Evolutionary conservation across 2,888 invertebrate species (phyloP), one percentile per base, ranked within the genome.

Genomic region (Stenodera caucasica): DNA sequence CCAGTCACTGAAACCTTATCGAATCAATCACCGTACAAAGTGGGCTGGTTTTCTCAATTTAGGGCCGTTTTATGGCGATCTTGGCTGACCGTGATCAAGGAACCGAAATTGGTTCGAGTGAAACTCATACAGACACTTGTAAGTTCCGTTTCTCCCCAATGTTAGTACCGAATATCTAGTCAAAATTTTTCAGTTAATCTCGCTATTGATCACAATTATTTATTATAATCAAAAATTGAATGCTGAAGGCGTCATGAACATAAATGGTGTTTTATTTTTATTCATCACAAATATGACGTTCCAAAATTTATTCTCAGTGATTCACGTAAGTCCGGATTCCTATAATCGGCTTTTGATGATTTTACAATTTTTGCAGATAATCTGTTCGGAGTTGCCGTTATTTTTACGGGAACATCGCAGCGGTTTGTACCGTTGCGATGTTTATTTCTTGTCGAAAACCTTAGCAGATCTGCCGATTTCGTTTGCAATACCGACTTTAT

Each of bases 211-310:
- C 2, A 45, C 45, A 12, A 81, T 94, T 53, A 90, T 98, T 67
- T 98, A 94, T 81, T 90, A 90, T 76, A 90, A 91, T 0, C 94
- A 96, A 78, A 81, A 85, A 60, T 77, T 92, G 56, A 89, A 91
- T 76, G 92, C 93, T 78, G 91, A 92, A 72, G 96, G 94, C 1
- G 93, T 96, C 0, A 92, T 92, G 89, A 97, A 97, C 79, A 92
- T 96, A 67, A 96, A 95, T 77, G 96, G 96, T 49, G 94, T 91
- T 26, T 84, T 96, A 57, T 96, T 95, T 79, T 88, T 96, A 75
- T 90, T 95, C 77, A 85, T 95, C 52, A 93, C 93, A 14, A 95
- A 94, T 76, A 91, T 95, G 90, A 96, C 96, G 6, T 96, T 96
- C 80, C 93, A 94, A 74, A 96, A 95, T 79, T 89, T 95, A n/a